Base-by-base conservation (phyloP, 2,888 invertebrate genomes). In the Leptopilina myrica region DNA sequence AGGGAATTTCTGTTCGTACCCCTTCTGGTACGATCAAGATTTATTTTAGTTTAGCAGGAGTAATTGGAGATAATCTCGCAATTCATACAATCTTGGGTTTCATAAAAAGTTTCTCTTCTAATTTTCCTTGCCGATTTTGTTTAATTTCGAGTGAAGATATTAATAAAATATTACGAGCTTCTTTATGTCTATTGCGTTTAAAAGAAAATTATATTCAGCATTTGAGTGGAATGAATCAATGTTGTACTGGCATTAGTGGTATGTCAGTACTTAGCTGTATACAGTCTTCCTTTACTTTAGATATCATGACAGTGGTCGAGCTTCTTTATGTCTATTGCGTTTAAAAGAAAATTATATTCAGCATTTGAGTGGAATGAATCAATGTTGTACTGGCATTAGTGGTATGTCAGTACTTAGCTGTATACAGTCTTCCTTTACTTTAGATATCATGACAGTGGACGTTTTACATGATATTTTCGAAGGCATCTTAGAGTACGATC, bases 41-140 rank as follows among this genome's bases (percentile, higher is more conserved):
- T n/a, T 15, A 66, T n/a, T 66, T 66, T 66, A n/a, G 5, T 66
- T n/a, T 46, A 2, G 15, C 46, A 7, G 66, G 15, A 66, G 43
- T 84, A 12, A 81, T 81, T 53, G 82, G 83, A 6, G 81, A 84
- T 62, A 84, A 84, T 77, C 77, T 83, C 7, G 84, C 79, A 20
- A 62, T 81, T 12, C 79, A 84, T 64, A 76, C 80, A 5, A 67
- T 84, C 8, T 73, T 83, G 40, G 81, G 81, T 11, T 83, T 83
- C 26, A 62, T 79, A 2, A 64, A 77, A 77, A 75, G 82, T 76
- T 84, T 83, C 66, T 78, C 79, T 53, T 67, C 82, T 14, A 81
- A 81, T 20, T 79, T 64, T 67, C 76, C 79, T n/a, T 82, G 83
- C 64, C 77, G 78, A 65, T 79, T 81, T 78, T 84, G 81, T 65